Conservation (phyloP, 2,113 vertebrate species). For the Columba livia region DNA sequence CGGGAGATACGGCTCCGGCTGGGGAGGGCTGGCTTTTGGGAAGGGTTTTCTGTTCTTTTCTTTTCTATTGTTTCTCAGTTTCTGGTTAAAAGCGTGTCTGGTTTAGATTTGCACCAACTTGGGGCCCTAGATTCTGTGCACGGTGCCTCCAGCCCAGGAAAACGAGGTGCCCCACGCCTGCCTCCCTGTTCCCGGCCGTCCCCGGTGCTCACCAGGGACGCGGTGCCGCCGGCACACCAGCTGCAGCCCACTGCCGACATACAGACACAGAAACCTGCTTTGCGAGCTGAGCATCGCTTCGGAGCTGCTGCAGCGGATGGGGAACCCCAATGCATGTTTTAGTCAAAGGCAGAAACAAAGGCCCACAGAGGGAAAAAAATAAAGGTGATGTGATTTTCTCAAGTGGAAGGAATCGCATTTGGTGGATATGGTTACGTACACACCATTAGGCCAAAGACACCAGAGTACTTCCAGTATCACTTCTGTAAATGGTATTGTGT, state of each 20-base stretch:
- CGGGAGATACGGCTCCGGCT: neutral
- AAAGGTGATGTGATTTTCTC: neutral
- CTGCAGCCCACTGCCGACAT: accelerated
- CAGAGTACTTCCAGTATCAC: neutral
- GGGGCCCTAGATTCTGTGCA: neutral
- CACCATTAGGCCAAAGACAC: neutral
- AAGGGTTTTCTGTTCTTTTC: neutral
- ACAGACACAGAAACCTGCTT: neutral
- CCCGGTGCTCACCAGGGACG: neutral
- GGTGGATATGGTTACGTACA: neutral
- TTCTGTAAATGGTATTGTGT: neutral
- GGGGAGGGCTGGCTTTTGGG: neutral
- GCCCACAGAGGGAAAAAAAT: neutral
- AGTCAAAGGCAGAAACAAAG: neutral
- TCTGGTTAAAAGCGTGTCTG: neutral
- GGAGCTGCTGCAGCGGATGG: neutral
- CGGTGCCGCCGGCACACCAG: accelerated
- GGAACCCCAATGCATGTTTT: neutral
- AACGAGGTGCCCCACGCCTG: neutral
- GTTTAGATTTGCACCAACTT: conserved; percentile 1
- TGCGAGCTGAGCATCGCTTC: neutral
- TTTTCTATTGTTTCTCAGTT: neutral
- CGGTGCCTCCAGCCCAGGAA: neutral
- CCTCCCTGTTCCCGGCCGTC: neutral
- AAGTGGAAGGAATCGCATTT: neutral